phyloP scores from a whole-genome alignment of 2,797 vertebrate genomes.

The Mus spretus region DNA sequence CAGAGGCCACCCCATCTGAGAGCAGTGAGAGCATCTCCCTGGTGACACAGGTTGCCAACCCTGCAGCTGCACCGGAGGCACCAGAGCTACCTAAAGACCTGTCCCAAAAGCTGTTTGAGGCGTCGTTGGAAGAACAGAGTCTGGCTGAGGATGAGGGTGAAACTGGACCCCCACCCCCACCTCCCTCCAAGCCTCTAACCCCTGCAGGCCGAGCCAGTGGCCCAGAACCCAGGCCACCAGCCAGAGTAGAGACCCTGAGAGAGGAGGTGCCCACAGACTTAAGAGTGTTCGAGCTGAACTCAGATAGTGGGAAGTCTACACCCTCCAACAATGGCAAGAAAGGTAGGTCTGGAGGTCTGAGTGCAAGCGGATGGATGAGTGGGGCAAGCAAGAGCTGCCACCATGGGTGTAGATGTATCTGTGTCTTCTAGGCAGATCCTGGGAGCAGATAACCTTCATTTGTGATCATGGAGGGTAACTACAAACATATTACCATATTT shows the following conservation, averaged over 20 bases:
- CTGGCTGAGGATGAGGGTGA: slow-evolving; percentile 80
- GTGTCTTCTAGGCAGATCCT: background rate
- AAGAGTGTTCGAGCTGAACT: slow-evolving; percentile 97
- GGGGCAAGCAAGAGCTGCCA: too few relatives aligned
- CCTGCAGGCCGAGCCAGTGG: slow-evolving; percentile 72
- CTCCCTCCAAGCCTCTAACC: slow-evolving; percentile 29
- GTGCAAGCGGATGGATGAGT: background rate
- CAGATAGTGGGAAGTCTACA: slow-evolving; percentile 98
- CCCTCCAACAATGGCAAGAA: slow-evolving; percentile 99
- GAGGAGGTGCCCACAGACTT: slow-evolving; percentile 96
- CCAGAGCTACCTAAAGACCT: slow-evolving; percentile 84
- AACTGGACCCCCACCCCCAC: slow-evolving; percentile 71
- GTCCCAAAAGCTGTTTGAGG: slow-evolving; percentile 89
- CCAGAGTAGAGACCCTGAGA: slow-evolving; percentile 90
- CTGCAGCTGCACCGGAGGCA: slow-evolving; percentile 79
- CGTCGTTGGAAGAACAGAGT: slow-evolving; percentile 89
- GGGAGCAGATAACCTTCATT: background rate
- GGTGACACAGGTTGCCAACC: slow-evolving; percentile 94
- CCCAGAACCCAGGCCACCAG: slow-evolving; percentile 82
- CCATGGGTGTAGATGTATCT: background rate
- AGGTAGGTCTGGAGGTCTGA: slow-evolving; percentile 89
- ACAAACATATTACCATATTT: background rate
- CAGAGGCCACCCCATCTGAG: slow-evolving; percentile 91
- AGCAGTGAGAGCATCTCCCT: slow-evolving; percentile 96
- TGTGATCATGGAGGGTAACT: background rate